Base-by-base conservation (phyloP, 2,113 vertebrate species). In the Globicephala melas region DNA sequence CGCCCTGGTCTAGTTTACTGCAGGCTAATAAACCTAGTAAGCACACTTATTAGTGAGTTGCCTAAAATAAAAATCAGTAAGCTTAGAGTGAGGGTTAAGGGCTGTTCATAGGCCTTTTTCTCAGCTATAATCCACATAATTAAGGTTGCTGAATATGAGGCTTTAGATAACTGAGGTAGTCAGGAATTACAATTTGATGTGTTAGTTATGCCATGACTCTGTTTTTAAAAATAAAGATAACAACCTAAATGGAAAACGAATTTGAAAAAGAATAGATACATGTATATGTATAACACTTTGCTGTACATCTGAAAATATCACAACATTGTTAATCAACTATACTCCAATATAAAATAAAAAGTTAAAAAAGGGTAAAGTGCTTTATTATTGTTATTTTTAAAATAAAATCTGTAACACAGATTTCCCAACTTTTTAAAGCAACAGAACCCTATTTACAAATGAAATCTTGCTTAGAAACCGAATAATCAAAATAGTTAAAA, bases 171-270 rank as follows among this genome's bases (percentile, higher is more conserved):
- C 91, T 50, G 38, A 81, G 47, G 55, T 25, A n/a, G 31, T 85
- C 80, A 74, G 76, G 18, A 95, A 83, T 73, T 74, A 85, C 17
- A 73, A 81, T 85, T 85, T 92, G 92, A 73, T 62, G 81, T 50
- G 7, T 79, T 84, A 53, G 28, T 79, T 91, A 87, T 50, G 50
- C 26, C 63, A 44, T 38, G 68, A 86, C 21, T 88, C 63, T 90
- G 53, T 28, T 88, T 96, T 90, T 31, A 80, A 95, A 96, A 80
- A 76, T 38, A 94, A 93, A 93, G 41, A 90, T 58, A 68, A 88
- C 55, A 58, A 58, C 20, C 55, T 58, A 58, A 58, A 58, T 58
- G 20, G 55, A 20, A 58, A 58, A 58, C 6, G 20, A 58, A 58
- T 58, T 58, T 21, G 55, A 58, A 58, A 58, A 58, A 58, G 55